A percentile compares a stretch with the other conserved stretches of the same genome.
phyloP scores from a whole-genome alignment of 2,797 vertebrate genomes.

The Ctenopoma multispine region DNA sequence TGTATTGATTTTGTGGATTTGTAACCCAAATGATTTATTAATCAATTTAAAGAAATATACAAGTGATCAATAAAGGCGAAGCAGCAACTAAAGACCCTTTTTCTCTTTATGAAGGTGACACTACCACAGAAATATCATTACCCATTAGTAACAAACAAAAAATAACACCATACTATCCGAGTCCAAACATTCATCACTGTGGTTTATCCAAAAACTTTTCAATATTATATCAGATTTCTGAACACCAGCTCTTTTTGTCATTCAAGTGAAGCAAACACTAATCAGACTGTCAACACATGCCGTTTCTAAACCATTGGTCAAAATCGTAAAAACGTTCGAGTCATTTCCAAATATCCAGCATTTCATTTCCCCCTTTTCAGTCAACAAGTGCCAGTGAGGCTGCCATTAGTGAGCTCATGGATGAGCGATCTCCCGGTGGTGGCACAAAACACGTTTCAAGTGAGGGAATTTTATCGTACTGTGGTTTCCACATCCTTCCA shows the following conservation, averaged over 20 bases:
- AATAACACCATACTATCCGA: background rate
- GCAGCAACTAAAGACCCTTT: no score
- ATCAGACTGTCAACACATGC: background rate
- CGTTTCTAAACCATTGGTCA: constrained; percentile 3
- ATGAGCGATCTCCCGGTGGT: background rate
- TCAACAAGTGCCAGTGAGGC: background rate
- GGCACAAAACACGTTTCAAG: background rate
- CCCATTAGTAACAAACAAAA: background rate
- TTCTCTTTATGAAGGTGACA: no score
- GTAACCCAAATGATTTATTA: background rate
- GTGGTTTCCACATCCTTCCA: background rate
- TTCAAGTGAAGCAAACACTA: background rate
- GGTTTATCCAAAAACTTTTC: constrained; percentile 11
- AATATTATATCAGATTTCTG: constrained; percentile 9
- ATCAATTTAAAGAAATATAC: background rate
- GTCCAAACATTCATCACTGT: background rate
- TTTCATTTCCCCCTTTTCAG: background rate
- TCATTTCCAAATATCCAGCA: background rate
- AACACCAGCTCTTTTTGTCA: background rate
- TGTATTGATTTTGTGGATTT: background rate
- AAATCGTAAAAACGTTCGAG: background rate
- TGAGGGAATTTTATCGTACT: background rate
- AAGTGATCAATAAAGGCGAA: no score
- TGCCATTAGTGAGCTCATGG: background rate
- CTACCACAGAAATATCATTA: no score